Evolutionary conservation across 1,140 invertebrate species (phyloP).

Genomic region (Hyposmocoma kahamanoa): DNA sequence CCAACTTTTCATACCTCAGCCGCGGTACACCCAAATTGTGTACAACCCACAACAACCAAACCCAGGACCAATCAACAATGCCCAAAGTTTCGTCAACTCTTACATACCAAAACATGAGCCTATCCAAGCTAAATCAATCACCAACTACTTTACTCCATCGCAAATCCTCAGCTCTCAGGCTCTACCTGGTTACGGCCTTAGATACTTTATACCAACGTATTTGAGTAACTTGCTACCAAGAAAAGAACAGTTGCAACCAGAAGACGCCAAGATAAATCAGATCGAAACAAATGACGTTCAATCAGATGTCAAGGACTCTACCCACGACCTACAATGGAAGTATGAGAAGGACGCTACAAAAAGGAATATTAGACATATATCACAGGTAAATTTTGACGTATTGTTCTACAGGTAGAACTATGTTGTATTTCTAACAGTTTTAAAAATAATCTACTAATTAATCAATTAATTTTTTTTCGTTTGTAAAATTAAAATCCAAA

Average conservation of each 20-base stretch:
- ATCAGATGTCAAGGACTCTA: slow-evolving; percentile 25
- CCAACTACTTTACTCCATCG: slow-evolving; percentile 36
- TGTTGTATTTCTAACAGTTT: too few relatives aligned
- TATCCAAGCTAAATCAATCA: slow-evolving; percentile 25
- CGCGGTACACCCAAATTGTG: slow-evolving; percentile 57
- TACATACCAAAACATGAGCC: slow-evolving; percentile 42
- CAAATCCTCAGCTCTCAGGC: slow-evolving; percentile 51
- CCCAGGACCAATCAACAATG: slow-evolving; percentile 40
- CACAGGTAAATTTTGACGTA: slow-evolving; percentile 49
- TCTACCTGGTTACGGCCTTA: slow-evolving; percentile 50
- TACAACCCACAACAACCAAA: slow-evolving; percentile 32
- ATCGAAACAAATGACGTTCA: slow-evolving; percentile 43
- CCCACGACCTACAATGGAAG: slow-evolving; percentile 50
- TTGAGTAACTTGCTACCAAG: slow-evolving; percentile 22
- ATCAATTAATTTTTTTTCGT: too few relatives aligned
- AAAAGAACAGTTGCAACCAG: slow-evolving; percentile 35
- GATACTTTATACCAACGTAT: slow-evolving; percentile 53
- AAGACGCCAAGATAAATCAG: slow-evolving; percentile 50
- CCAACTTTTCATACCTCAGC: slow-evolving; percentile 51
- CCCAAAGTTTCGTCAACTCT: slow-evolving; percentile 55
- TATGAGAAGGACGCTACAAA: slow-evolving; percentile 50
- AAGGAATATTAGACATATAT: slow-evolving; percentile 35
- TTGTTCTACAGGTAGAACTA: too few relatives aligned
- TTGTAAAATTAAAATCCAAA: too few relatives aligned
- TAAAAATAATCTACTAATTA: too few relatives aligned